phyloP scores from a whole-genome alignment of 2,888 invertebrate species.

The Proisotoma minuta region DNA sequence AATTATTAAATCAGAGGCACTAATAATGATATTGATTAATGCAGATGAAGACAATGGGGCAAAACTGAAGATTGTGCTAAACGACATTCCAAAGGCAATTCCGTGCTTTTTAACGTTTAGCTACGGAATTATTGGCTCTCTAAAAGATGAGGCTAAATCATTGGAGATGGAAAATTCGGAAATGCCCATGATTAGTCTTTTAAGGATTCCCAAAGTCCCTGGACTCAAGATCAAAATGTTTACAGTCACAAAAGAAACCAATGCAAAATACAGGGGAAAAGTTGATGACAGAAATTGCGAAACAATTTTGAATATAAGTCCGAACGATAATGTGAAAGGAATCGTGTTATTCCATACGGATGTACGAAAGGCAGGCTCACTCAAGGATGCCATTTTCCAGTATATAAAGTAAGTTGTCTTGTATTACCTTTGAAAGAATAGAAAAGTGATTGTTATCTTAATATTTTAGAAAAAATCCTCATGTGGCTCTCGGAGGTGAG shows the following conservation, averaged over 20 bases:
- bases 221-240: constrained; percentile 33
- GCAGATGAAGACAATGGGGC: neutral
- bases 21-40: neutral
- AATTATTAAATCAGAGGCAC: neutral
- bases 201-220: constrained; percentile 39
- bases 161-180: constrained; percentile 28
- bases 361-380: constrained; percentile 6
- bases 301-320: constrained; percentile 30
- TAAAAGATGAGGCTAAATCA: constrained; percentile 14
- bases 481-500: constrained; percentile 28
- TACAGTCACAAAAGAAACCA: constrained; percentile 20
- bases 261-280: constrained; percentile 22
- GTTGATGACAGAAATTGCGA: constrained; percentile 26
- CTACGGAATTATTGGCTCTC: constrained; percentile 29
- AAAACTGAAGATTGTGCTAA: constrained; percentile 6
- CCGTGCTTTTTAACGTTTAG: constrained; percentile 32
- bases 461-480: constrained; percentile 33
- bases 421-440: too few relatives aligned
- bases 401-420: constrained; percentile 23
- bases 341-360: constrained; percentile 34
- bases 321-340: constrained; percentile 38
- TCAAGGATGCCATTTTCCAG: constrained; percentile 17
- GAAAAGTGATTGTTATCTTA: too few relatives aligned
- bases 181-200: constrained; percentile 32
- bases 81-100: constrained; percentile 7